phyloP scores from a whole-genome alignment of 2,797 vertebrate species.

The Australoheros facetus region DNA sequence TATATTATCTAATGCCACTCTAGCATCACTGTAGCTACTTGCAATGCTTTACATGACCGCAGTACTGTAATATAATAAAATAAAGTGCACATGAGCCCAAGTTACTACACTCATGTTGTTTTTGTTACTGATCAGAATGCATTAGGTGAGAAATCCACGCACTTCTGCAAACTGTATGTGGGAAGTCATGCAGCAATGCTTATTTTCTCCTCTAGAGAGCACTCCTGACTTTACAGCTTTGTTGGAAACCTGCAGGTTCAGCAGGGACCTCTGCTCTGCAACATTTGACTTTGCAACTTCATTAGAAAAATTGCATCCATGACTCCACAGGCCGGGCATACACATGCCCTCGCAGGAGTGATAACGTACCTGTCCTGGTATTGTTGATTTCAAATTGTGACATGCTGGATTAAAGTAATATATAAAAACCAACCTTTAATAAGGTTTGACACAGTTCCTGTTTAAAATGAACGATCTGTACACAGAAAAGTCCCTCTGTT shows the following conservation, averaged over 20 bases:
- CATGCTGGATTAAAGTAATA: not conserved
- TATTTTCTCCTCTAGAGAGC: slow-evolving; percentile 45
- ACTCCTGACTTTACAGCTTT: not conserved
- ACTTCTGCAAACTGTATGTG: not conserved
- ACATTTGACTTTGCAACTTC: slow-evolving; percentile 1
- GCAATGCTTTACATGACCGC: slow-evolving; percentile 73
- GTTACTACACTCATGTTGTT: not conserved
- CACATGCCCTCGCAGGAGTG: not conserved
- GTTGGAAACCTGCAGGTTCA: slow-evolving; percentile 8
- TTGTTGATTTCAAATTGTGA: not conserved
- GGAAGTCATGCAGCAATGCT: not conserved
- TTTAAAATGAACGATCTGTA: not conserved
- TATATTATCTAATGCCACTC: slow-evolving; percentile 45
- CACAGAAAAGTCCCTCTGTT: too few relatives aligned
- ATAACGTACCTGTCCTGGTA: not conserved
- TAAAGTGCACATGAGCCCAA: slow-evolving; percentile 63
- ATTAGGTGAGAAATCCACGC: not conserved
- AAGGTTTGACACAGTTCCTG: not conserved
- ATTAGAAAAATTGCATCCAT: not conserved
- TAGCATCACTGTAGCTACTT: slow-evolving; percentile 67
- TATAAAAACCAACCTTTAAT: not conserved
- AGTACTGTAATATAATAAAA: slow-evolving; percentile 66
- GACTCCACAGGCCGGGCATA: not conserved
- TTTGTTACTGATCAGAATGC: slow-evolving; percentile 11
- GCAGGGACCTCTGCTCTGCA: not conserved